Percentiles rank a stretch among this genome's conserved stretches.
These are phyloP conservation scores for Xerus inauris DNA, from an alignment of 2,113 vertebrate species.

Conservation along the genomic window DNA sequence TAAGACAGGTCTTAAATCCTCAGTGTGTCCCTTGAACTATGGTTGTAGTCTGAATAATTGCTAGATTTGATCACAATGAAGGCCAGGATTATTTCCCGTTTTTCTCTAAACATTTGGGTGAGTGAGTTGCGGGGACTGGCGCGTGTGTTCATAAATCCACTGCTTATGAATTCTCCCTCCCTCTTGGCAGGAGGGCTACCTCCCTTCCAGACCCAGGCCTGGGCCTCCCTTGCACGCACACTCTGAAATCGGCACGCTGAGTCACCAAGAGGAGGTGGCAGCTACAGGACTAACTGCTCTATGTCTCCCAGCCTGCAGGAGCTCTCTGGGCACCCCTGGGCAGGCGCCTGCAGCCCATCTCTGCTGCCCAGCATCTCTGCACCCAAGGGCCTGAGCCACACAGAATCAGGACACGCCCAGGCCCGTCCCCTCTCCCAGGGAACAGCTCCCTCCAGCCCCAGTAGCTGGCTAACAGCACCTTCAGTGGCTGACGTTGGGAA, in stretches of 20 bases:
- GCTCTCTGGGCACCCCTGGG: neutral
- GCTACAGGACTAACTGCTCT: rapidly evolving
- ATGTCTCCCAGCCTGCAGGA: rapidly evolving
- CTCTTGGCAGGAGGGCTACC: rapidly evolving
- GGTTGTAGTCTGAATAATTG: neutral
- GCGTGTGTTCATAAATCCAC: rapidly evolving
- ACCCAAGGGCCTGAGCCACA: neutral
- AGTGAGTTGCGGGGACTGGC: neutral
- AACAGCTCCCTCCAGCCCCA: neutral
- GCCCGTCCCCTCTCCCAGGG: neutral
- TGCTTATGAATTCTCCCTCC: rapidly evolving
- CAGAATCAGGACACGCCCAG: neutral
- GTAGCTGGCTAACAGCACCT: neutral
- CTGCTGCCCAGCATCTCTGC: neutral
- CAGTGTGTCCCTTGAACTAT: neutral
- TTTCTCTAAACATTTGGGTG: neutral
- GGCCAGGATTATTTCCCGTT: neutral
- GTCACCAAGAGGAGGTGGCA: neutral
- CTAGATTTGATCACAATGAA: neutral
- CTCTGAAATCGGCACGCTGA: rapidly evolving
- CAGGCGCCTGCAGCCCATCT: neutral
- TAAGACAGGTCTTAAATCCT: neutral
- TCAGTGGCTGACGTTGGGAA: slow-evolving; percentile 7
- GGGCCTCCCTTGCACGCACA: neutral
- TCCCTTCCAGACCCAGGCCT: rapidly evolving